These are phyloP conservation scores for Drosophila helvetica DNA, from an alignment of 2,888 invertebrate species.

Conservation along the genomic window DNA sequence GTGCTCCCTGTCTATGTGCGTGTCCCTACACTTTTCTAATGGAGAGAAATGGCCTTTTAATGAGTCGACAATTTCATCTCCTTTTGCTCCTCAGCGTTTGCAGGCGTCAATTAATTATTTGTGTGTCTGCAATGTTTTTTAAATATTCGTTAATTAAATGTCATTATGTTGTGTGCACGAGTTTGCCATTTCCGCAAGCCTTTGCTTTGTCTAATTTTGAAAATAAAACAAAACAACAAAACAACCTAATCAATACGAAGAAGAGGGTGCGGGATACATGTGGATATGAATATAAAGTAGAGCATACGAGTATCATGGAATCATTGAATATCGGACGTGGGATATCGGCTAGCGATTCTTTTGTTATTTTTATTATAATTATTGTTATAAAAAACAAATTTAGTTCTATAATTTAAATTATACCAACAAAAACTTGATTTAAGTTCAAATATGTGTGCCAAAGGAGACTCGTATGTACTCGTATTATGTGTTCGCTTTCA, in stretches of 20 bases:
- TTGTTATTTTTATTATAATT: too few relatives aligned
- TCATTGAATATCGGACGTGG: too few relatives aligned
- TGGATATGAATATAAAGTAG: too few relatives aligned
- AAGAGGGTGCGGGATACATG: not conserved
- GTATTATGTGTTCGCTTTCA: too few relatives aligned
- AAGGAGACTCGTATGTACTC: too few relatives aligned
- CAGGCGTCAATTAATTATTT: constrained; percentile 40
- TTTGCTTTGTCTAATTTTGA: not conserved
- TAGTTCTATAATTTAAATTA: too few relatives aligned
- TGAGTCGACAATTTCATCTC: constrained; percentile 72
- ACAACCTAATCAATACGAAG: not conserved
- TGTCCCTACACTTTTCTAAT: constrained; percentile 49
- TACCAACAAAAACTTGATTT: too few relatives aligned
- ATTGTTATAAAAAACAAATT: too few relatives aligned
- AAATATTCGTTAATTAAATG: constrained; percentile 28
- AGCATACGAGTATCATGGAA: too few relatives aligned
- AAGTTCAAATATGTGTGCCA: too few relatives aligned
- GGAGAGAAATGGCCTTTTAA: constrained; percentile 76
- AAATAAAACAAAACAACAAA: not conserved
- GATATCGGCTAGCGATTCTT: too few relatives aligned
- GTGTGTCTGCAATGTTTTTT: constrained; percentile 4
- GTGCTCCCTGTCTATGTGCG: constrained; percentile 12
- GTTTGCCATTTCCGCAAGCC: constrained; percentile 16
- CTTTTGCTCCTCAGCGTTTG: constrained; percentile 33
- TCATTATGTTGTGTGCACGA: constrained; percentile 20